Evolutionary conservation across 2,888 invertebrate species (phyloP), one percentile per base, ranked within the genome.

Genomic region (Pelosia muscerda): DNA sequence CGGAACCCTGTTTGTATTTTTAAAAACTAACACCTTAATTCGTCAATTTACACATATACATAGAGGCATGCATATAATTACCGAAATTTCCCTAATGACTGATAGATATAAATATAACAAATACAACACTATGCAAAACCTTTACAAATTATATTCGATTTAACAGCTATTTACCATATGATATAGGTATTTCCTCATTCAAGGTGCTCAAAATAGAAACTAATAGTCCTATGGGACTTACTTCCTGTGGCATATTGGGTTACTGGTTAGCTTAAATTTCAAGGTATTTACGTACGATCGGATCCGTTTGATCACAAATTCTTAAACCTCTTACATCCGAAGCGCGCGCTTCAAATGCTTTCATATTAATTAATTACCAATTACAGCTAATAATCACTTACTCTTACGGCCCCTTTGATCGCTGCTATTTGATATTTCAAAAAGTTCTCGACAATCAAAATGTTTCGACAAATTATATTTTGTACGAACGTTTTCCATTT

Each of bases 331-430:
- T 38, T 42, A 19, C 38, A n/a, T 10, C 49, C 54, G 38, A 68
- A 69, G 61, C 57, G 66, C 69, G 61, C 55, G 34, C 31, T 59
- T 26, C 26, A 54, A 54, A 56, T 66, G 67, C 55, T 49, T 65
- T 31, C 55, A 63, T 63, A 63, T 63, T 71, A 74, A 71, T 71
- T 64, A 69, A 72, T 74, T 72, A 69, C 68, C 54, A 57, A 71
- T 66, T 65, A 66, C 59, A 68, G 56, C 60, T 64, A 70, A 71
- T 74, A 38, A 69, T 74, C 67, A 69, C 63, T 71, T 61, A 58
- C 61, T 42, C 64, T 66, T 61, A 61, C 63, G 53, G 23, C 31
- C n/a, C 54, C 64, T 64, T 64, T 64, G 56, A 64, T 64, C 64
- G n/a, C 10, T 25, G 42, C 26, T 57, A 64, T 57, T 64, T 57